Evolutionary conservation across 2,113 vertebrate genomes (phyloP).

Genomic region (Daubentonia madagascariensis): DNA sequence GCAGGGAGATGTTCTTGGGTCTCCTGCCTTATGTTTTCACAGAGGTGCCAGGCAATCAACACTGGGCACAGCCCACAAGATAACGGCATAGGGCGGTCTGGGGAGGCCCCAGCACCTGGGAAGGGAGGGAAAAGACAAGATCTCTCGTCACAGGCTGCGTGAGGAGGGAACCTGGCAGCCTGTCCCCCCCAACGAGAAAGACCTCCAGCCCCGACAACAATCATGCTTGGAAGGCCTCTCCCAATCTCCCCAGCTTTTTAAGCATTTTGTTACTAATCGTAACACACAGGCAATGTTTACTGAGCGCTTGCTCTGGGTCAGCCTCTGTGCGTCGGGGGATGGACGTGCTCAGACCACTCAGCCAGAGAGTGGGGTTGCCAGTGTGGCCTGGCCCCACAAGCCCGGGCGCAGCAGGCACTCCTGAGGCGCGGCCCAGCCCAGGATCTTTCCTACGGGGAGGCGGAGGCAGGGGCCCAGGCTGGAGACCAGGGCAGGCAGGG

Average conservation of each 20-base stretch:
- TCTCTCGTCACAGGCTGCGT: rapidly evolving
- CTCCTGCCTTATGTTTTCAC: neutral
- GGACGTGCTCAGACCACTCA: neutral
- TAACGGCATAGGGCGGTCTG: neutral
- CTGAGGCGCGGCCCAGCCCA: neutral
- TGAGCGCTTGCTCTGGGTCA: too few relatives aligned
- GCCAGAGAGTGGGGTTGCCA: too few relatives aligned
- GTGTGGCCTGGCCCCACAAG: too few relatives aligned
- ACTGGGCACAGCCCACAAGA: neutral
- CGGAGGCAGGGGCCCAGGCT: neutral
- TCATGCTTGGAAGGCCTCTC: neutral
- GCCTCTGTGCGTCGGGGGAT: neutral
- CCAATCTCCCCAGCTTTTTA: neutral
- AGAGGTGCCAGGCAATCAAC: neutral
- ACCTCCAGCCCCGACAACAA: rapidly evolving
- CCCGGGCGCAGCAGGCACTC: too few relatives aligned
- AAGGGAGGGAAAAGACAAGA: neutral
- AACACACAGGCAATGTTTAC: neutral
- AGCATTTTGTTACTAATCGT: neutral
- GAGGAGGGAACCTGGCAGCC: neutral
- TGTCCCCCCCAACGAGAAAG: too few relatives aligned
- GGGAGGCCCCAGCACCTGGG: too few relatives aligned
- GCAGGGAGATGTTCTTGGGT: neutral
- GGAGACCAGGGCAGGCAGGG: neutral
- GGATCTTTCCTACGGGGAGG: neutral